Conservation (phyloP, 1,140 invertebrate species). For the Halictus rubicundus region DNA sequence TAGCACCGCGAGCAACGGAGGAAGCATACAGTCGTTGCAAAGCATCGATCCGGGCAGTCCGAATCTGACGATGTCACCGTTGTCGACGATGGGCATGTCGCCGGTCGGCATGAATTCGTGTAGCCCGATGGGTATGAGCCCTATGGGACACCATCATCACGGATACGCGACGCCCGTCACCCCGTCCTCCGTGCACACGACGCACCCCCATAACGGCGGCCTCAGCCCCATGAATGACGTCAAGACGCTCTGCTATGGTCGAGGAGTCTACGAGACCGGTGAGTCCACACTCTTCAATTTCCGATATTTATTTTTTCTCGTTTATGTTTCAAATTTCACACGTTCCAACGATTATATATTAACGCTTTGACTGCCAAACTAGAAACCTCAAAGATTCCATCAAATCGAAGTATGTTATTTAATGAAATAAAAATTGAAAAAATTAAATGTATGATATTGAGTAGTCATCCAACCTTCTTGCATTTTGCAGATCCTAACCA, state of each 20-base stretch:
- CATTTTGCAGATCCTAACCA: no score
- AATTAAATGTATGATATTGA: no score
- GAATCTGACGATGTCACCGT: constrained; percentile 72
- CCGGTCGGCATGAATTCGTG: constrained; percentile 75
- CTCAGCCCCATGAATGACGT: constrained; percentile 77
- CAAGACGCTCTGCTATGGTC: constrained; percentile 74
- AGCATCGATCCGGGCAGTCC: constrained; percentile 74
- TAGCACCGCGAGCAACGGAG: constrained; percentile 44
- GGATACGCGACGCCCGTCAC: constrained; percentile 76
- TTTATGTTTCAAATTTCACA: no score
- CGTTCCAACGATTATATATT: no score
- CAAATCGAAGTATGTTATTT: no score
- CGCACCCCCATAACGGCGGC: constrained; percentile 72
- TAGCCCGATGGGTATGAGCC: constrained; percentile 75
- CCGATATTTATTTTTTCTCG: no score
- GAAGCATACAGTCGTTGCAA: constrained; percentile 71
- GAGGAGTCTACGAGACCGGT: constrained; percentile 75
- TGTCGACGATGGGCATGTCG: constrained; percentile 77
- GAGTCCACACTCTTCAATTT: not conserved
- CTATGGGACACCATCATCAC: constrained; percentile 75
- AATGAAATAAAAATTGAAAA: no score
- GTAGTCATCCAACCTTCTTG: no score
- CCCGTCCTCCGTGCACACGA: constrained; percentile 73
- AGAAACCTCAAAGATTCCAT: no score
- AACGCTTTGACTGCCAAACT: no score